A percentile compares a stretch with the other conserved stretches of the same genome.
Conservation (phyloP, 1,140 invertebrate species). For the Drosophila mauritiana region DNA sequence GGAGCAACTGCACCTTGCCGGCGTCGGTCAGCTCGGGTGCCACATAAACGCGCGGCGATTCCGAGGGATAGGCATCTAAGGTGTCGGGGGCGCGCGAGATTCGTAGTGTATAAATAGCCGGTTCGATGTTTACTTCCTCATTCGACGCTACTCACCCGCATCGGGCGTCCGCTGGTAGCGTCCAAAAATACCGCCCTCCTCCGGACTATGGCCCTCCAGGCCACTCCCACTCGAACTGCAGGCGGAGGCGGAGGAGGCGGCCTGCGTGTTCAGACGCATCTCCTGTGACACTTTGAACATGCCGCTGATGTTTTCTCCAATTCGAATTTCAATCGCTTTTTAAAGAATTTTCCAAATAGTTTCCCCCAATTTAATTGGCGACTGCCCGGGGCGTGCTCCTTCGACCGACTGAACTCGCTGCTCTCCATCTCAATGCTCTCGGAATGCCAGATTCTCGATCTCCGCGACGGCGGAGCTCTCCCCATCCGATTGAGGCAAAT, state of each 20-base stretch:
- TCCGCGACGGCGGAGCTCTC: constrained; percentile 16
- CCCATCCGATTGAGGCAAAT: constrained; percentile 22
- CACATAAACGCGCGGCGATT: constrained; percentile 67
- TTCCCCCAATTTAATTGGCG: constrained; percentile 37
- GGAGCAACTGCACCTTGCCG: constrained; percentile 72
- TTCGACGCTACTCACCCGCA: constrained; percentile 68
- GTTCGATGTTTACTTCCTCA: constrained; percentile 57
- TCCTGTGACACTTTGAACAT: constrained; percentile 84
- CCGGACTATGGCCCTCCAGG: constrained; percentile 45
- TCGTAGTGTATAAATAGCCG: constrained; percentile 57
- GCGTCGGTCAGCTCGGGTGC: constrained; percentile 79
- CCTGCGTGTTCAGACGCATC: constrained; percentile 73
- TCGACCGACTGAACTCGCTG: constrained; percentile 48
- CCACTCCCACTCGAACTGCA: constrained; percentile 24
- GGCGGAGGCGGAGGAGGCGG: constrained; percentile 10
- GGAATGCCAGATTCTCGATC: constrained; percentile 35
- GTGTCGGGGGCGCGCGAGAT: background rate
- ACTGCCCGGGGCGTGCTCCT: constrained; percentile 45
- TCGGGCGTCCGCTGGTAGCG: constrained; percentile 82
- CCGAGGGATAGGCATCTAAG: constrained; percentile 76
- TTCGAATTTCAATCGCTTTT: constrained; percentile 21
- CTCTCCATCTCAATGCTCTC: constrained; percentile 40
- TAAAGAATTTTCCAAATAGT: constrained; percentile 36
- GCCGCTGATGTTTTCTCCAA: constrained; percentile 26
- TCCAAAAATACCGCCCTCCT: constrained; percentile 76